phyloP scores from a whole-genome alignment of 2,888 invertebrate genomes.

The Tenthredo livida region DNA sequence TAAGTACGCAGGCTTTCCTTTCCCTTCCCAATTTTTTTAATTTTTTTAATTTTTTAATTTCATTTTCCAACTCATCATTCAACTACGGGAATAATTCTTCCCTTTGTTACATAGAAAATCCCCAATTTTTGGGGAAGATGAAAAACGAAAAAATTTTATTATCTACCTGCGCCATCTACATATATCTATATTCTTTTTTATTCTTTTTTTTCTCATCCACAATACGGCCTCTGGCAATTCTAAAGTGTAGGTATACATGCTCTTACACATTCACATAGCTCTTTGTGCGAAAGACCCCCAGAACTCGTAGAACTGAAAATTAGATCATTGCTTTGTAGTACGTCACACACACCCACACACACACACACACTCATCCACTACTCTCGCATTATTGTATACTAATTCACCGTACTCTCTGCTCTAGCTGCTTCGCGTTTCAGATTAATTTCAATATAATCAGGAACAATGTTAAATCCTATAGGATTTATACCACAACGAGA shows the following conservation, averaged over 20 bases:
- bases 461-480: not conserved
- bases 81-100: not conserved
- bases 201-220: not conserved
- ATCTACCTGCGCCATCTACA: too few species aligned
- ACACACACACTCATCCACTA: not conserved
- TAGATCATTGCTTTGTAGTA: constrained; percentile 4
- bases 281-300: not conserved
- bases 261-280: not conserved
- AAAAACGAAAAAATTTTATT: not conserved
- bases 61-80: not conserved
- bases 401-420: not conserved
- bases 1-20: not conserved
- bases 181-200: too few species aligned
- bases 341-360: not conserved
- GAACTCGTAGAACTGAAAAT: not conserved
- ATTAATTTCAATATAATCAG: not conserved
- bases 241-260: not conserved
- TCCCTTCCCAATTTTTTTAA: not conserved
- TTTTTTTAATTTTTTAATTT: not conserved
- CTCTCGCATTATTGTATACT: constrained; percentile 9
- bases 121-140: not conserved
- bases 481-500: not conserved
- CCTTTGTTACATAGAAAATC: too few species aligned
- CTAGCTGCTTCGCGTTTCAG: not conserved
- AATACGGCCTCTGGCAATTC: not conserved